Evolutionary conservation across 2,113 vertebrate species (phyloP).

Genomic region (Nymphicus hollandicus): DNA sequence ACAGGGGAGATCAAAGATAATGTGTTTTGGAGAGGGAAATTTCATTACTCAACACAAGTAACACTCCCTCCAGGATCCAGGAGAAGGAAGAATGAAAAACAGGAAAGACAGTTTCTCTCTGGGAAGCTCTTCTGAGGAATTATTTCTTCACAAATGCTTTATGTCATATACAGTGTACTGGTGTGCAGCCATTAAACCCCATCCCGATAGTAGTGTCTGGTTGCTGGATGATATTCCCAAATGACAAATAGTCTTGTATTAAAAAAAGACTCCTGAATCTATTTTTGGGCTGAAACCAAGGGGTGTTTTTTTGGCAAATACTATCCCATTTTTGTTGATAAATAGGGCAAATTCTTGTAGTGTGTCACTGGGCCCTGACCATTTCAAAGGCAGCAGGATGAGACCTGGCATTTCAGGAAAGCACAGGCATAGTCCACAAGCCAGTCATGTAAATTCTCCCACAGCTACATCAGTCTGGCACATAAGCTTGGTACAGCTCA

Average conservation of each 20-base stretch:
- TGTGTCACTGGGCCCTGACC: accelerated
- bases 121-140: background rate
- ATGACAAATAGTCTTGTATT: background rate
- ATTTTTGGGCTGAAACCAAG: background rate
- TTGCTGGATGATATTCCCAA: background rate
- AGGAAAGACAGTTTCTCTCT: background rate
- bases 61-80: background rate
- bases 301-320: background rate
- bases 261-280: background rate
- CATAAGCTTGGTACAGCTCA: background rate
- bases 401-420: background rate
- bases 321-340: background rate
- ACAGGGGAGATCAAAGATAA: background rate
- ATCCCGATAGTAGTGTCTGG: background rate
- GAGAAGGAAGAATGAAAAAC: background rate
- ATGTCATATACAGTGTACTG: background rate
- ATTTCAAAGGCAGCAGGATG: background rate
- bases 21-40: background rate
- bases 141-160: background rate
- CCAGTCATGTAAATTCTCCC: background rate
- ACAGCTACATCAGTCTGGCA: background rate
- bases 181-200: background rate
- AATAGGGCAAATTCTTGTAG: background rate
- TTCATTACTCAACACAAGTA: background rate
- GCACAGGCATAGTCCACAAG: background rate